Evolutionary conservation across 2,888 invertebrate species (phyloP), one percentile per base, ranked within the genome.

Genomic region (Pemphredon lugubris): DNA sequence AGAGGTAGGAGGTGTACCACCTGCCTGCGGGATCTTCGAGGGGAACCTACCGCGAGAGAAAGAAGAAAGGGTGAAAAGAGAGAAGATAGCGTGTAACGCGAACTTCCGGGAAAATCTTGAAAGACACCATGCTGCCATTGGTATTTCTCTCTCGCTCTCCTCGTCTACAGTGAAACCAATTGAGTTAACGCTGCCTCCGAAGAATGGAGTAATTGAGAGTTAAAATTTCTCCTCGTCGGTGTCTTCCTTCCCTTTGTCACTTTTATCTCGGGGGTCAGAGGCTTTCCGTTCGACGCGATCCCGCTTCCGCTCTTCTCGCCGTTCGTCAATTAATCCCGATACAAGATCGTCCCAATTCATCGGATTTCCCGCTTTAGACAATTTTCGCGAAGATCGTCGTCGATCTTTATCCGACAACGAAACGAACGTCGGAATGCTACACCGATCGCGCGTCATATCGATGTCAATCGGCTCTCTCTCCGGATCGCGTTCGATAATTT

Each of bases 1-100:
- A 73, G 72, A 74, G 69, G n/a, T n/a, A n/a, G n/a, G n/a, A n/a
- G n/a, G n/a, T n/a, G n/a, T 54, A 64, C 73, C 73, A 70, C 53
- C 70, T 59, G 64, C 64, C 68, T 73, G 60, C 73, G 64, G 73
- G 64, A 55, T 69, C 53, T 54, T 57, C 9, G n/a, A n/a, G 34
- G n/a, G 34, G 34, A 34, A 34, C 3, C n/a, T n/a, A n/a, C n/a
- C 3, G n/a, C 13, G 20, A 30, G 23, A 14, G 39, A 18, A 6
- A 11, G 7, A 20, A 9, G 13, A 39, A 2, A 42, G 16, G 44
- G 20, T 13, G 45, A 13, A 34, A 60, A 61, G 42, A 34, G 39
- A 66, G 40, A 59, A 30, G 26, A 58, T 21, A 34, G 23, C 1
- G 30, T 11, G 16, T 20, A 26, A 20, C 34, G 21, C n/a, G 2